A percentile compares a stretch with the other conserved stretches of the same genome.
Conservation (phyloP, 2,113 vertebrate genomes). For the Glaucomys volans region DNA sequence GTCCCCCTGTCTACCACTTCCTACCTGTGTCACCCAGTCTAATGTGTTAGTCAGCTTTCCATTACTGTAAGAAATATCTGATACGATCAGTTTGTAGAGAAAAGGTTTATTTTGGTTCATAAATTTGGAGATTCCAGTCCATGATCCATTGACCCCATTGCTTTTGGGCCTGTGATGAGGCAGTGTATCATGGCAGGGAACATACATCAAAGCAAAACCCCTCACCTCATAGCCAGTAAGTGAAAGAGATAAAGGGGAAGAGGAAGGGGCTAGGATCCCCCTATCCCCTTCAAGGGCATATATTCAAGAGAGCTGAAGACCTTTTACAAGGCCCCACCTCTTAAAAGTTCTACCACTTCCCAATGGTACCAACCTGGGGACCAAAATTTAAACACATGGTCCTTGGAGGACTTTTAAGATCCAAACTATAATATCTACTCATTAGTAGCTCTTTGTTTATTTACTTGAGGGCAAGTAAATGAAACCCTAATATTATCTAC, state of each 20-base stretch:
- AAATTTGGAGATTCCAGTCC: background rate
- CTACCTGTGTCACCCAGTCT: background rate
- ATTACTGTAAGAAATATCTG: background rate
- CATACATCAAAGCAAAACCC: background rate
- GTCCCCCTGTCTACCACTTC: background rate
- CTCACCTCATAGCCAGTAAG: background rate
- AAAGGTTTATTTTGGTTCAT: background rate
- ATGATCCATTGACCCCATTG: background rate
- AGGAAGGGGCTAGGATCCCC: background rate
- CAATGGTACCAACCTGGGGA: background rate
- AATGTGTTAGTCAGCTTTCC: background rate
- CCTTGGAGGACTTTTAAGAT: background rate
- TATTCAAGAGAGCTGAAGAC: background rate
- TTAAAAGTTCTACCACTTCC: background rate
- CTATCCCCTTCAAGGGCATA: background rate
- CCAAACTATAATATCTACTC: background rate
- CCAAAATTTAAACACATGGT: background rate
- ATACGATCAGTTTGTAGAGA: background rate
- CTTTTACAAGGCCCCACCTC: background rate
- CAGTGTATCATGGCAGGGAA: background rate
- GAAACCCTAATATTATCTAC: background rate
- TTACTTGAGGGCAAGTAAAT: constrained; percentile 10
- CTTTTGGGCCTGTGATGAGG: background rate
- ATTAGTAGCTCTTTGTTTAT: constrained; percentile 11
- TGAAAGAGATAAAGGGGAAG: background rate